Evolutionary conservation across 2,113 vertebrate genomes (phyloP).

Genomic region (western clawed frog (Xenopus tropicalis)): UCB_Xtro_10.0 CM004445.2:57751001-57751500

Average conservation of each 20-base stretch:
- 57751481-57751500: slow-evolving; percentile 6
- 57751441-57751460: slow-evolving; percentile 3
- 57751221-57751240: background rate
- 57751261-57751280: background rate
- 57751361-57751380: slow-evolving; percentile 21
- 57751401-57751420: slow-evolving; percentile 1
- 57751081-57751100: no score
- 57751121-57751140: no score
- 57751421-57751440: background rate
- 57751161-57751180: background rate
- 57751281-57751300: background rate
- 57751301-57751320: slow-evolving; percentile 22
- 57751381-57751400: slow-evolving; percentile 4
- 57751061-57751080: no score
- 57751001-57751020: no score
- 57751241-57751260: background rate
- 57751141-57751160: no score
- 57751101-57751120: no score
- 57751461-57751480: background rate
- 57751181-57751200: background rate
- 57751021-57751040: no score
- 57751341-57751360: slow-evolving; percentile 31
- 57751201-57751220: background rate
- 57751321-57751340: slow-evolving; percentile 22
- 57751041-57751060: no score